phyloP scores from a whole-genome alignment of 2,113 vertebrate species.

The Pseudorhombus dupliciocellatus region DNA sequence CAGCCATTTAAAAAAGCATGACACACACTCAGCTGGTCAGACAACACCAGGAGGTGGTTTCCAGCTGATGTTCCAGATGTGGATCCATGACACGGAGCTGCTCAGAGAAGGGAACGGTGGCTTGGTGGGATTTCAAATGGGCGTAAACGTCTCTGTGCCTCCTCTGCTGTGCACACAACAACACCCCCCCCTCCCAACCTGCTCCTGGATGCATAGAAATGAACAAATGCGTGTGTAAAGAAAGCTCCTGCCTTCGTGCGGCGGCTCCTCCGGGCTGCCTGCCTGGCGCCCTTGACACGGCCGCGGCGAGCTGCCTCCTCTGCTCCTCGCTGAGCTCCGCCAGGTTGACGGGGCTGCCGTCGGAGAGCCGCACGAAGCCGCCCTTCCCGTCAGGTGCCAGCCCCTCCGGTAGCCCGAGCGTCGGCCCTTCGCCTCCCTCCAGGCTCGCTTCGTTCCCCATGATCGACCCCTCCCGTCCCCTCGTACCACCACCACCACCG shows the following conservation, averaged over 20 bases:
- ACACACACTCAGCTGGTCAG: neutral
- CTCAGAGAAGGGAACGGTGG: neutral
- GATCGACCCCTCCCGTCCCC: constrained; percentile 77
- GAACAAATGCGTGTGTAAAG: constrained; percentile 5
- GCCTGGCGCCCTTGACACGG: constrained; percentile 94
- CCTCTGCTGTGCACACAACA: constrained; percentile 45
- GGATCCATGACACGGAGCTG: neutral
- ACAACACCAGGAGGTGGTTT: neutral
- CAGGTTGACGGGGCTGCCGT: constrained; percentile 88
- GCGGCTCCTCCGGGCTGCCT: constrained; percentile 86
- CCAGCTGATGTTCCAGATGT: neutral
- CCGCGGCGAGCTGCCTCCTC: constrained; percentile 90
- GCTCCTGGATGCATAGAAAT: neutral
- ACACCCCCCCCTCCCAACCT: neutral
- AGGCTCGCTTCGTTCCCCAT: constrained; percentile 98
- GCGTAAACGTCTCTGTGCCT: constrained; percentile 64
- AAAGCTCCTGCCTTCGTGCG: constrained; percentile 85
- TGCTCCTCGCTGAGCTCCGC: constrained; percentile 92
- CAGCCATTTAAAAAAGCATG: neutral
- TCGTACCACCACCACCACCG: too few relatives aligned
- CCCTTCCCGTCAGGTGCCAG: constrained; percentile 85
- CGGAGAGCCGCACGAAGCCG: constrained; percentile 82
- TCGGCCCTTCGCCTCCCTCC: constrained; percentile 88
- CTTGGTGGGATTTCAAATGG: constrained; percentile 52
- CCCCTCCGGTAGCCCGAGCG: constrained; percentile 86